Evolutionary conservation across 35 echinoderm and acorn worm genomes (phyloP).

Genomic region (Acanthaster planci): DNA sequence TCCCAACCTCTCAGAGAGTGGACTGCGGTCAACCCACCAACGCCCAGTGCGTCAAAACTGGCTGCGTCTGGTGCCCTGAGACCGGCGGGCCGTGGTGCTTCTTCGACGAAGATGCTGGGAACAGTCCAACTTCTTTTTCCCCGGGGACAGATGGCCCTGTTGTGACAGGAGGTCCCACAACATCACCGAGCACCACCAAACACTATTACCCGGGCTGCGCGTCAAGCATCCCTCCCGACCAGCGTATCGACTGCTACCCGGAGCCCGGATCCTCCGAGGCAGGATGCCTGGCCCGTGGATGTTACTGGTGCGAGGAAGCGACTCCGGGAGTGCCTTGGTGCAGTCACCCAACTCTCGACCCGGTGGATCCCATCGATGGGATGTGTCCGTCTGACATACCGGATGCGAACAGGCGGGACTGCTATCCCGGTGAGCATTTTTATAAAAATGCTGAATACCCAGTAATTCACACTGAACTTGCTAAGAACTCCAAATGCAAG

Average conservation of each 20-base stretch:
- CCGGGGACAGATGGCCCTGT: background rate
- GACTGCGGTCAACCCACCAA: slow-evolving; percentile 51
- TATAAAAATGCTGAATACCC: too few relatives aligned
- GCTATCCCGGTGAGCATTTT: slow-evolving; percentile 47
- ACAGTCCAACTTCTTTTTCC: background rate
- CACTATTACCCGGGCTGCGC: slow-evolving; percentile 49
- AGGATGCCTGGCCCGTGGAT: slow-evolving; percentile 55
- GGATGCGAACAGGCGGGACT: slow-evolving; percentile 52
- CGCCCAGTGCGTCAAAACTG: slow-evolving; percentile 47
- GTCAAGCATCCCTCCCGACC: slow-evolving; percentile 36
- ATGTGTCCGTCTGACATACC: slow-evolving; percentile 61
- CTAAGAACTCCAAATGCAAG: too few relatives aligned
- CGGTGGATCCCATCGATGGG: background rate
- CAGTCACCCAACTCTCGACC: slow-evolving; percentile 47
- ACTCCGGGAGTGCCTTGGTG: slow-evolving; percentile 77
- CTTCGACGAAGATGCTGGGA: slow-evolving; percentile 40
- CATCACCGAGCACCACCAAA: background rate
- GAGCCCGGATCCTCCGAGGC: slow-evolving; percentile 28
- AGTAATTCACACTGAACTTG: too few relatives aligned
- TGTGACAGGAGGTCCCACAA: too few relatives aligned
- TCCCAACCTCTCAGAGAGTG: slow-evolving; percentile 40
- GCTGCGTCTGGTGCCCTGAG: slow-evolving; percentile 62
- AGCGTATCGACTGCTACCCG: slow-evolving; percentile 68
- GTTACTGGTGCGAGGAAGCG: slow-evolving; percentile 61
- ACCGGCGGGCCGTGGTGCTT: slow-evolving; percentile 67